Evolutionary conservation across 1,140 invertebrate species (phyloP).

Genomic region (Lasaia peninsularis): DNA sequence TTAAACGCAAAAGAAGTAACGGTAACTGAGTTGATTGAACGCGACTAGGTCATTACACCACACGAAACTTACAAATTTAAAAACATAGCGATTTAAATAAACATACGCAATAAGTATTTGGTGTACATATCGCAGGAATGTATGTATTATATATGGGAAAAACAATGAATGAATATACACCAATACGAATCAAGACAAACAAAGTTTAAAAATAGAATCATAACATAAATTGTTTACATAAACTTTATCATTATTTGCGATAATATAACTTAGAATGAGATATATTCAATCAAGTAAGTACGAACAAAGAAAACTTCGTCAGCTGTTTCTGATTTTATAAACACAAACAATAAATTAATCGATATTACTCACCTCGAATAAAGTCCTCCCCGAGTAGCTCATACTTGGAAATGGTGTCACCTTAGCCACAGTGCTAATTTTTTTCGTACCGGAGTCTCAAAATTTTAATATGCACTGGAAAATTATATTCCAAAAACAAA

Average conservation of each 20-base stretch:
- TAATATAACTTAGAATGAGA: neutral
- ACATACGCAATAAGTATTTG: neutral
- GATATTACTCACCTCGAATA: conserved; percentile 76
- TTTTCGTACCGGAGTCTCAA: conserved; percentile 33
- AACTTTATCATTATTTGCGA: neutral
- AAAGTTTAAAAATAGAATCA: conserved; percentile 25
- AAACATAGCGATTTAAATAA: neutral
- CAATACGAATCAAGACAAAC: conserved; percentile 11
- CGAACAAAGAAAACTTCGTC: conserved; percentile 51
- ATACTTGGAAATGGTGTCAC: conserved; percentile 69
- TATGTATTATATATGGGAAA: conserved; percentile 10
- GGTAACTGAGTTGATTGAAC: conserved; percentile 42
- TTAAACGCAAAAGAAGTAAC: conserved; percentile 27
- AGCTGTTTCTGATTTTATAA: conserved; percentile 69
- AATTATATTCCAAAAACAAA: conserved; percentile 36
- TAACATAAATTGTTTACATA: conserved; percentile 12
- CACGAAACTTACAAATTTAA: conserved; percentile 1
- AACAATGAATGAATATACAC: conserved; percentile 9
- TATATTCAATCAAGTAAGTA: neutral
- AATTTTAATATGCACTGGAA: conserved; percentile 23
- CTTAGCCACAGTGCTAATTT: conserved; percentile 66
- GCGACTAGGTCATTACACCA: conserved; percentile 37
- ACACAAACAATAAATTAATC: conserved; percentile 65
- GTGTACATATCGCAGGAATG: neutral
- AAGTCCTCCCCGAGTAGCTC: conserved; percentile 78